Conservation (phyloP, 2,113 vertebrate species). For the Ptychochromis oligacanthus region DNA sequence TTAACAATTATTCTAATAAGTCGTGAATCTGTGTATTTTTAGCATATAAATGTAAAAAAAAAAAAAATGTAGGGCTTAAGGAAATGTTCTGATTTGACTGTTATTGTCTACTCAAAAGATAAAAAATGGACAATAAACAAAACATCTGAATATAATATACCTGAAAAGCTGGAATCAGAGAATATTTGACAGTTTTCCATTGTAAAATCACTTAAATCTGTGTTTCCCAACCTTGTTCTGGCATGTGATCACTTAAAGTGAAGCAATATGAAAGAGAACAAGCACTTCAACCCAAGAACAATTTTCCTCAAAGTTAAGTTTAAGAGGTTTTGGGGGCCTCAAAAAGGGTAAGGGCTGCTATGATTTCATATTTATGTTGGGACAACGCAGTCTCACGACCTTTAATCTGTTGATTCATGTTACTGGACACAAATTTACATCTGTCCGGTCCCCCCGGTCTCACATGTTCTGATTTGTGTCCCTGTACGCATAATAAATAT, state of each 20-base stretch:
- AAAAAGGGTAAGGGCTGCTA: not conserved
- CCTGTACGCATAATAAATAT: not conserved
- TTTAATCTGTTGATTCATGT: not conserved
- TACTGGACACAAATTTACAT: not conserved
- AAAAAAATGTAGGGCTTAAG: not conserved
- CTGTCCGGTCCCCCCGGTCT: not conserved
- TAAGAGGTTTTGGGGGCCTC: not conserved
- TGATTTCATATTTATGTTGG: not conserved
- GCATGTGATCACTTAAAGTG: not conserved
- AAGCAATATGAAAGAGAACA: not conserved
- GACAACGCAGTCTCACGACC: not conserved
- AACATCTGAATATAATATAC: not conserved
- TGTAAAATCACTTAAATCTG: not conserved
- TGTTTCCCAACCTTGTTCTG: not conserved
- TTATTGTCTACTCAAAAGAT: not conserved
- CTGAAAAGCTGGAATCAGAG: not conserved
- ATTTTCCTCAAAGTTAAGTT: not conserved
- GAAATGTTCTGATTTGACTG: not conserved
- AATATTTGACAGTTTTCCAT: not conserved
- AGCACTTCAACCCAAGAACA: not conserved
- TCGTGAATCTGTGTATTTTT: not conserved
- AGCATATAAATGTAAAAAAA: not conserved
- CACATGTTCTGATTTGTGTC: not conserved
- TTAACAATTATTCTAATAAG: not conserved
- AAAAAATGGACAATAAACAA: not conserved